A percentile compares a stretch with the other conserved stretches of the same genome.
Evolutionary conservation across 35 echinoderm and acorn worm species (phyloP).

Genomic region (Lytechinus variegatus): DNA sequence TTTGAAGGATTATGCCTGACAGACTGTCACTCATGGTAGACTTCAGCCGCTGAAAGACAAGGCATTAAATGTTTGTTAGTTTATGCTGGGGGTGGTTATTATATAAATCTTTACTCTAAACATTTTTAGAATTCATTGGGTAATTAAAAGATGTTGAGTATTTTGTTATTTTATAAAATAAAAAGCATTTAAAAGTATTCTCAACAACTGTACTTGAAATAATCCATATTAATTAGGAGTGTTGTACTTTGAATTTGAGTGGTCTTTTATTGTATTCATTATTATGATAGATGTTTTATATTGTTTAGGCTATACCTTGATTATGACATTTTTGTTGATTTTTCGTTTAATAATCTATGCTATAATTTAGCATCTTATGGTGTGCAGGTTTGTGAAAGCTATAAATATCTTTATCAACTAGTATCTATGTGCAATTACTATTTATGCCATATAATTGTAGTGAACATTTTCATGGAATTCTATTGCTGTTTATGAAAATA

Average conservation of each 20-base stretch:
- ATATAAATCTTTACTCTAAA: neutral
- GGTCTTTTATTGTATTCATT: neutral
- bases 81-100: neutral
- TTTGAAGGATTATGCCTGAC: no score
- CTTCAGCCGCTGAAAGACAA: no score
- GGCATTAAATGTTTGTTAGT: no score
- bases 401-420: constrained; percentile 41
- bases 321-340: neutral
- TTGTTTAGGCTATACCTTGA: neutral
- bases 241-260: neutral
- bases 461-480: neutral
- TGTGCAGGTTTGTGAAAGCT: neutral
- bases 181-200: neutral
- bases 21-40: no score
- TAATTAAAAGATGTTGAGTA: neutral
- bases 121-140: neutral
- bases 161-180: neutral
- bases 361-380: neutral
- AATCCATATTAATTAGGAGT: neutral
- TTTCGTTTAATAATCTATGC: neutral
- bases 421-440: neutral
- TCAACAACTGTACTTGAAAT: neutral
- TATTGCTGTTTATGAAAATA: neutral
- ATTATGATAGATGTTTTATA: neutral
- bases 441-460: neutral